phyloP scores from a whole-genome alignment of 2,113 vertebrate genomes.

The Bambusicola thoracicus region DNA sequence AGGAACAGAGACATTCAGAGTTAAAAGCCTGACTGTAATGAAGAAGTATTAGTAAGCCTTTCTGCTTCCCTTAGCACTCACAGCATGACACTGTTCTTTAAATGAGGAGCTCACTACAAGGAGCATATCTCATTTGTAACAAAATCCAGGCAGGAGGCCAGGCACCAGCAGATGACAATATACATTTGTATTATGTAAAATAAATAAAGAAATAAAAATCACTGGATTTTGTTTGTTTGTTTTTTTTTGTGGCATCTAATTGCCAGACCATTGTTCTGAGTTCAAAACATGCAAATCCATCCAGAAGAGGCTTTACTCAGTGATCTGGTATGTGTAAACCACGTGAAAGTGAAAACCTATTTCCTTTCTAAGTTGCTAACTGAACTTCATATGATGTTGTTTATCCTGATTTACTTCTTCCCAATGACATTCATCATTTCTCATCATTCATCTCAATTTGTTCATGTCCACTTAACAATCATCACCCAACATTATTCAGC shows the following conservation, averaged over 20 bases:
- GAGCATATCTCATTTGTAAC: not conserved
- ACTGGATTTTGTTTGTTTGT: not conserved
- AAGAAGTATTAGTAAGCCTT: not conserved
- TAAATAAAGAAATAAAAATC: not conserved
- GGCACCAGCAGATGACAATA: not conserved
- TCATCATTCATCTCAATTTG: not conserved
- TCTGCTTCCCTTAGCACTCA: not conserved
- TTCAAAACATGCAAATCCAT: not conserved
- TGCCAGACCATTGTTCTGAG: not conserved
- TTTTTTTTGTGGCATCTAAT: not conserved
- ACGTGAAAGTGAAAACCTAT: not conserved
- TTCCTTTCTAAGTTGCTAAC: not conserved
- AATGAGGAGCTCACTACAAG: not conserved
- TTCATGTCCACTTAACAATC: not conserved
- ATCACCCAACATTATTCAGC: not conserved
- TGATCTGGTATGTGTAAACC: not conserved
- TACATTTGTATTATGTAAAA: not conserved
- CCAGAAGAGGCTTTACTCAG: not conserved
- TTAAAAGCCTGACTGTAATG: not conserved
- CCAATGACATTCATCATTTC: not conserved
- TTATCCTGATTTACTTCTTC: constrained; percentile 11
- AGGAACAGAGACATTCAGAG: not conserved
- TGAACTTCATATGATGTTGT: not conserved
- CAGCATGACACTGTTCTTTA: not conserved
- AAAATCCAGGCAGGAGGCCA: not conserved